Percentiles rank a stretch among this genome's conserved stretches.
Evolutionary conservation across 1,140 invertebrate species (phyloP).

Genomic region (Heliothis subflexa): DNA sequence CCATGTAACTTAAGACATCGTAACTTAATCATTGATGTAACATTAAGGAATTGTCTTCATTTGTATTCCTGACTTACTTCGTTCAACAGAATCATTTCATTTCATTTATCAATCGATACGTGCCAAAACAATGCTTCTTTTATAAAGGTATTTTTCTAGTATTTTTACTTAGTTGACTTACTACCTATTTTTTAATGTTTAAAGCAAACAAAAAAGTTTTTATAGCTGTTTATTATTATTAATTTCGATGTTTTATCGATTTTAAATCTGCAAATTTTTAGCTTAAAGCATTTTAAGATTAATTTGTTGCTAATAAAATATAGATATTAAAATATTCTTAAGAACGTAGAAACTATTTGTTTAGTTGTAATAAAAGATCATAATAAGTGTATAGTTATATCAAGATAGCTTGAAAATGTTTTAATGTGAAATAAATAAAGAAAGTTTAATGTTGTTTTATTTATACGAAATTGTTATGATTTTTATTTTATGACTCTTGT

Average conservation of each 20-base stretch:
- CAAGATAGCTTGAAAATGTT: slow-evolving; percentile 75
- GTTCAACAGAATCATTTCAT: neutral
- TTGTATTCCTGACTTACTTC: slow-evolving; percentile 1
- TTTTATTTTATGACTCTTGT: too few species aligned
- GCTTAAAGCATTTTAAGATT: slow-evolving; percentile 63
- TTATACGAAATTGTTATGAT: neutral
- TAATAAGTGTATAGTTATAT: slow-evolving; percentile 66
- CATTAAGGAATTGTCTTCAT: slow-evolving; percentile 37
- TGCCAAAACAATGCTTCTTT: slow-evolving; percentile 44
- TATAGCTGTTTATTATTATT: slow-evolving; percentile 46
- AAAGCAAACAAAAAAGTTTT: slow-evolving; percentile 37
- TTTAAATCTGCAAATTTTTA: slow-evolving; percentile 52
- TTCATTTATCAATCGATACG: slow-evolving; percentile 8
- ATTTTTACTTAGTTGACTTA: slow-evolving; percentile 33
- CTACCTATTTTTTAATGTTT: slow-evolving; percentile 26
- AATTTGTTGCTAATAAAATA: slow-evolving; percentile 56
- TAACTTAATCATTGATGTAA: slow-evolving; percentile 10
- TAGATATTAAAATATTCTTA: slow-evolving; percentile 35
- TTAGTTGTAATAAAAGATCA: slow-evolving; percentile 61
- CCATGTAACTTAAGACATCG: slow-evolving; percentile 41
- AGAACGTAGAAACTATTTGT: slow-evolving; percentile 32
- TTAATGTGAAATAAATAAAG: slow-evolving; percentile 77
- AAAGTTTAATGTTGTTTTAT: slow-evolving; percentile 61
- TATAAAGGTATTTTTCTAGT: slow-evolving; percentile 36
- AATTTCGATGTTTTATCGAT: slow-evolving; percentile 46